A percentile compares a stretch with the other conserved stretches of the same genome.
Evolutionary conservation across 2,888 invertebrate species (phyloP).

Genomic region (Rhamnusium bicolor): DNA sequence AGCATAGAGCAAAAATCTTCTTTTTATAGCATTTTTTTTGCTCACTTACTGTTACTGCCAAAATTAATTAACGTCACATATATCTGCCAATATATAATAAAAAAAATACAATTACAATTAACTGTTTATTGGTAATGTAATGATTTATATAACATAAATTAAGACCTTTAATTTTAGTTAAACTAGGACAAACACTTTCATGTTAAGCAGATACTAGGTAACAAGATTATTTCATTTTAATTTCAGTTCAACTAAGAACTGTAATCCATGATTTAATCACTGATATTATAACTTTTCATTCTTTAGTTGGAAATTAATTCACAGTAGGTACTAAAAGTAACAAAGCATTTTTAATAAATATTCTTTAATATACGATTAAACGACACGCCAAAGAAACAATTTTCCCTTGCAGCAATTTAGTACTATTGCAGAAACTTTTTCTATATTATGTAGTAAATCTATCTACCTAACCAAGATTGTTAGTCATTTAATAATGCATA

Average conservation of each 20-base stretch:
- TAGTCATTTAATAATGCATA: too few relatives aligned
- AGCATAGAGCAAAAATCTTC: conserved; percentile 34
- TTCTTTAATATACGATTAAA: too few relatives aligned
- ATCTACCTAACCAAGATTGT: too few relatives aligned
- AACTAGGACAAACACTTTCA: neutral
- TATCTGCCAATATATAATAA: neutral
- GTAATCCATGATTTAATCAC: too few relatives aligned
- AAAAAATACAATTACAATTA: neutral
- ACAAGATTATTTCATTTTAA: neutral
- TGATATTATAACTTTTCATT: too few relatives aligned
- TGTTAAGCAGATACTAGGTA: neutral
- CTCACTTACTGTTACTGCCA: neutral
- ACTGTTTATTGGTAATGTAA: neutral
- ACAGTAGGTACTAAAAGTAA: too few relatives aligned
- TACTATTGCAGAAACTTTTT: too few relatives aligned
- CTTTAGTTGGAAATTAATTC: too few relatives aligned
- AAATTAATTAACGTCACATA: neutral
- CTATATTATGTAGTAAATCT: too few relatives aligned
- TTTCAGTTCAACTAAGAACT: neutral
- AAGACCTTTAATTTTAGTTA: neutral
- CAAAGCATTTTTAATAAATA: too few relatives aligned
- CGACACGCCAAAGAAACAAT: too few relatives aligned
- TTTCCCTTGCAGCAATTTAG: too few relatives aligned
- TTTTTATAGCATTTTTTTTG: conserved; percentile 38
- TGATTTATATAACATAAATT: neutral